A percentile compares a stretch with the other conserved stretches of the same genome.
phyloP scores from a whole-genome alignment of 2,113 vertebrate genomes.

The Lagopus muta region DNA sequence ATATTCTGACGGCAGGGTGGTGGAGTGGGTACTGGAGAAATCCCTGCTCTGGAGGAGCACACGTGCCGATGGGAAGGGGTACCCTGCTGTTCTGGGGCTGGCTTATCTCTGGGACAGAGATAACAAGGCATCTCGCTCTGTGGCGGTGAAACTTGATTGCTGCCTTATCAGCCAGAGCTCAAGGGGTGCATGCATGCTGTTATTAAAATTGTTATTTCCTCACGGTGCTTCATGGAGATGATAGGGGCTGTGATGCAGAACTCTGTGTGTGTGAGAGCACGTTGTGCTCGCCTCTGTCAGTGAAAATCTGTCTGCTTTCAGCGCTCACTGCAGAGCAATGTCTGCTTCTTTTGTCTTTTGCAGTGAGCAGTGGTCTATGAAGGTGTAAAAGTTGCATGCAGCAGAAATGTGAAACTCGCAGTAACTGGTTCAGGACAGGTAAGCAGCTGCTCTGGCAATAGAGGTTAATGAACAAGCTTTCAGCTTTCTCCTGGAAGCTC shows the following conservation, averaged over 20 bases:
- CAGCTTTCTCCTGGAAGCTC: not conserved
- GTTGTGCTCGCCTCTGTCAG: not conserved
- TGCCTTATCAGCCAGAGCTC: conserved; percentile 29
- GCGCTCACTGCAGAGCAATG: not conserved
- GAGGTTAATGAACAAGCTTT: not conserved
- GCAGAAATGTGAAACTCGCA: not conserved
- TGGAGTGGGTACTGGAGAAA: not conserved
- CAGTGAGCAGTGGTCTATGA: not conserved
- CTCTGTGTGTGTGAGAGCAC: not conserved
- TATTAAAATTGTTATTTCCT: conserved; percentile 14
- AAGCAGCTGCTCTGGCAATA: not conserved
- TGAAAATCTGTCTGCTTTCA: not conserved
- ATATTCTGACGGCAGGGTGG: not conserved
- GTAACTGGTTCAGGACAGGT: not conserved
- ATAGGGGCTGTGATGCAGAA: not conserved
- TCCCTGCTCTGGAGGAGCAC: not conserved
- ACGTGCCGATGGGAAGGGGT: not conserved
- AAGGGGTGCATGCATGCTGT: conserved; percentile 11
- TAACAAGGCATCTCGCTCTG: not conserved
- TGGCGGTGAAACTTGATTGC: not conserved
- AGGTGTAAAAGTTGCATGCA: not conserved
- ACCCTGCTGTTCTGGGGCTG: not conserved
- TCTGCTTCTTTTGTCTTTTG: not conserved
- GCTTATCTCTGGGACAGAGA: conserved; percentile 24
- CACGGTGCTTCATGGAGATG: not conserved